phyloP scores from a whole-genome alignment of 2,113 vertebrate species.

The Xiphorhynchus elegans region DNA sequence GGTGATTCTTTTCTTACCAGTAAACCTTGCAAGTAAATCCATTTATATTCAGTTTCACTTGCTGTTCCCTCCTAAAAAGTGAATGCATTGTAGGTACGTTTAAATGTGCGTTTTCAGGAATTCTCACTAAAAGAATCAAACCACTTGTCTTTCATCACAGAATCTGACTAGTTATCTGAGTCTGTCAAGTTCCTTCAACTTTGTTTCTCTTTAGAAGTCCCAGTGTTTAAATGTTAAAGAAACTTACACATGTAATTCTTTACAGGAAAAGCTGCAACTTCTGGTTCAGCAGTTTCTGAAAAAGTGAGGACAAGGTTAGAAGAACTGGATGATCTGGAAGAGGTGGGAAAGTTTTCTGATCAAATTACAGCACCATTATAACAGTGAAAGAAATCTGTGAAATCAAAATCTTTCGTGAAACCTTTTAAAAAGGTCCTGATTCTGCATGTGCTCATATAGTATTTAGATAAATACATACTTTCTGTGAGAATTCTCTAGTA shows the following conservation, averaged over 20 bases:
- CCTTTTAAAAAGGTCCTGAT: neutral
- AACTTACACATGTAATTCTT: neutral
- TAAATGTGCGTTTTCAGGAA: neutral
- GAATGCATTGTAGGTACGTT: neutral
- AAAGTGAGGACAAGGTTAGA: constrained; percentile 95
- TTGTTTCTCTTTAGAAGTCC: neutral
- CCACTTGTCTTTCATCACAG: neutral
- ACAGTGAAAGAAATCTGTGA: neutral
- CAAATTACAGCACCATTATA: neutral
- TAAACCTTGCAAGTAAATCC: neutral
- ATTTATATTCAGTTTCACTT: neutral
- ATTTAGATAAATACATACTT: neutral
- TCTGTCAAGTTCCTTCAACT: neutral
- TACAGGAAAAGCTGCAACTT: constrained; percentile 80
- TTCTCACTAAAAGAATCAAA: neutral
- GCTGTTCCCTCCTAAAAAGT: neutral
- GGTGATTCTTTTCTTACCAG: neutral
- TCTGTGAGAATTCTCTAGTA: neutral
- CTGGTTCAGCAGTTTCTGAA: constrained; percentile 90
- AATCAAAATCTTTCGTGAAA: neutral
- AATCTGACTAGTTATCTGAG: neutral
- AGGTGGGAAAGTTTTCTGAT: constrained; percentile 74
- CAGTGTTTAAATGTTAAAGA: neutral
- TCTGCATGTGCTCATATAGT: neutral
- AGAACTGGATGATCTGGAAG: constrained; percentile 95